phyloP scores from a whole-genome alignment of 2,888 invertebrate genomes.

The Drosophila picticornis region DNA sequence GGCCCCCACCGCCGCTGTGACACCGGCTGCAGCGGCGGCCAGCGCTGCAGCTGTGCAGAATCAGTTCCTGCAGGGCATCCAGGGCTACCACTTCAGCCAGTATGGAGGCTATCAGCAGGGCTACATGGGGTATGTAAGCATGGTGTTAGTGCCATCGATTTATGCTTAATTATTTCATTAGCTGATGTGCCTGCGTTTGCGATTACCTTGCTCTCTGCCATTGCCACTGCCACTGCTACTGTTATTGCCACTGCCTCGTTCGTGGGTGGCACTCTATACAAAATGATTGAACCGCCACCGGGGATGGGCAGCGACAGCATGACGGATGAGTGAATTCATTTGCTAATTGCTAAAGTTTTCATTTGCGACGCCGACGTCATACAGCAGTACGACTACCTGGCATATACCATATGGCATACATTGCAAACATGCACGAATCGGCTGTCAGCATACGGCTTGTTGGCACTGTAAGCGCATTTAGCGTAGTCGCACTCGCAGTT shows the following conservation, averaged over 20 bases:
- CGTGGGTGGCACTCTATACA: constrained; percentile 7
- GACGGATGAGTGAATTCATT: constrained; percentile 84
- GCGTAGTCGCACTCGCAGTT: constrained; percentile 18
- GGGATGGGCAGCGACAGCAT: constrained; percentile 78
- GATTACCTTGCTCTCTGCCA: constrained; percentile 2
- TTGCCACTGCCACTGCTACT: background rate
- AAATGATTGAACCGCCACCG: constrained; percentile 79
- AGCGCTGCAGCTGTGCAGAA: constrained; percentile 92
- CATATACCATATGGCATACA: constrained; percentile 30
- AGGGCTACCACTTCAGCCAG: constrained; percentile 94
- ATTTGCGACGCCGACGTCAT: constrained; percentile 54
- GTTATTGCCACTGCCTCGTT: background rate
- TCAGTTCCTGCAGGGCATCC: constrained; percentile 95
- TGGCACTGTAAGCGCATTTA: constrained; percentile 6
- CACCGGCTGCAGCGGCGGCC: constrained; percentile 87
- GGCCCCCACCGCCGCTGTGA: constrained; percentile 87
- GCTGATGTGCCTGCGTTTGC: constrained; percentile 42
- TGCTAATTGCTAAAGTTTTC: constrained; percentile 83
- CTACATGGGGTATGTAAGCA: constrained; percentile 93
- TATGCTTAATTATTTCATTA: constrained; percentile 65
- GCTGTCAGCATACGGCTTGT: constrained; percentile 56
- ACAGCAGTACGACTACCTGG: constrained; percentile 4
- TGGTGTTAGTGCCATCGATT: constrained; percentile 35
- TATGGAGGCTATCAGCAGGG: constrained; percentile 96
- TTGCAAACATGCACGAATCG: constrained; percentile 42